Conservation (phyloP, 2,797 vertebrate genomes). For the Myotis planiceps region DNA sequence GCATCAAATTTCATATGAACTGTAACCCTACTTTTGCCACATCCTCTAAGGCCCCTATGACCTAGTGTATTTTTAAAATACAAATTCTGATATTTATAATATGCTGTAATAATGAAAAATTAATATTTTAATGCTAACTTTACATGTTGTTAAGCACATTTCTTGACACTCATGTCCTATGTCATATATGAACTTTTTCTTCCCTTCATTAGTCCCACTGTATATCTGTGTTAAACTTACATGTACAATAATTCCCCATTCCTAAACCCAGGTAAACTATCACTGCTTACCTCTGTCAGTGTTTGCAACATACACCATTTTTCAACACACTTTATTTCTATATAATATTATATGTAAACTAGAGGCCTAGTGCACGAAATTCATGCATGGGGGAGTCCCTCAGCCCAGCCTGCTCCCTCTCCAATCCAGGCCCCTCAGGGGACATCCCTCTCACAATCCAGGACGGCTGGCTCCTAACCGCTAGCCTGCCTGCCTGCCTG, state of each 20-base stretch:
- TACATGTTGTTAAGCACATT: background rate
- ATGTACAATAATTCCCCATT: background rate
- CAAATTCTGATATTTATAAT: background rate
- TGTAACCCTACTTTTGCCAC: background rate
- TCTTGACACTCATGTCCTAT: background rate
- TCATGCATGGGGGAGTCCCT: too few species aligned
- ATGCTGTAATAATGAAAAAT: background rate
- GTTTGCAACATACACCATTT: background rate
- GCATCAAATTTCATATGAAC: background rate
- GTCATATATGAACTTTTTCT: background rate
- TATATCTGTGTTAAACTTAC: background rate
- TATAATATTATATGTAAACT: too few species aligned
- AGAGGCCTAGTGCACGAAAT: too few species aligned
- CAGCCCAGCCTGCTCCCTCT: too few species aligned
- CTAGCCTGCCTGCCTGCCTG: too few species aligned
- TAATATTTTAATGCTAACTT: background rate
- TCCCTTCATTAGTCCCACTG: background rate
- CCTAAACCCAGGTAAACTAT: background rate
- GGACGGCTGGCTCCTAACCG: too few species aligned
- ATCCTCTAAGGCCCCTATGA: background rate
- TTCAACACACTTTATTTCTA: background rate
- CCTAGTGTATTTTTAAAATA: background rate
- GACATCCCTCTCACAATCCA: too few species aligned
- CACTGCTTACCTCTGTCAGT: background rate
- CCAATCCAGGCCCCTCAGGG: too few species aligned